Conservation (phyloP, 2,797 vertebrate genomes). For the Sciaenops ocellatus region DNA sequence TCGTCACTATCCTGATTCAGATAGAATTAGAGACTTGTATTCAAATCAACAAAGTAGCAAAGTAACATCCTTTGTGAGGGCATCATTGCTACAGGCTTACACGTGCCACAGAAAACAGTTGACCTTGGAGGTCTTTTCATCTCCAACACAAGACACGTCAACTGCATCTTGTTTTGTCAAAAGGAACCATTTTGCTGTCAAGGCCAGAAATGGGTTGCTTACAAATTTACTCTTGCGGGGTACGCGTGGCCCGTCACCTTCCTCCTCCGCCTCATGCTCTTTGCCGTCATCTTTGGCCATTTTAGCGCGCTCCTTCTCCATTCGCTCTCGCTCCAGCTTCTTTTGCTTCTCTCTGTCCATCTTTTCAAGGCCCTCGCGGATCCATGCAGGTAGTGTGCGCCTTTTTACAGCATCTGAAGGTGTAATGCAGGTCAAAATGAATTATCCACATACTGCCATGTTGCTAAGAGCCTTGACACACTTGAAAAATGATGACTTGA, state of each 20-base stretch:
- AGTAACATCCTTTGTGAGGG: not conserved
- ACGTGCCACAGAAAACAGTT: not conserved
- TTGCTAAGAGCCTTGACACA: not conserved
- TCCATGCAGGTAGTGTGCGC: conserved; percentile 97
- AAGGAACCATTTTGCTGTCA: not conserved
- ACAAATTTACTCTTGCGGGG: conserved; percentile 99
- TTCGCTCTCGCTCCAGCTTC: conserved; percentile 94
- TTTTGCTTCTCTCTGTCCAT: conserved; percentile 99
- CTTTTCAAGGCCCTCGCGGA: conserved; percentile 98
- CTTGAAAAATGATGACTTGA: not conserved
- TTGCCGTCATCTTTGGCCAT: conserved; percentile 90
- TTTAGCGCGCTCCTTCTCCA: conserved; percentile 95
- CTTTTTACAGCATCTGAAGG: conserved; percentile 95
- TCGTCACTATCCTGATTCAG: conserved; percentile 86
- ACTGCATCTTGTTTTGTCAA: not conserved
- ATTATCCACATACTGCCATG: not conserved
- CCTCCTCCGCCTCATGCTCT: conserved; percentile 85
- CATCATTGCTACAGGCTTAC: not conserved
- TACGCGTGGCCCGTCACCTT: conserved; percentile 90
- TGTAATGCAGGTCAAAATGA: conserved; percentile 12
- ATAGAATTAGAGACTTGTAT: not conserved
- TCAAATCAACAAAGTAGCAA: not conserved
- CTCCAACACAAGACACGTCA: not conserved
- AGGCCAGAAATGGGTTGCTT: conserved; percentile 76
- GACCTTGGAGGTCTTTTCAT: not conserved